These are phyloP conservation scores for Merops nubicus DNA, from an alignment of 2,113 vertebrate genomes.

Conservation along the genomic window DNA sequence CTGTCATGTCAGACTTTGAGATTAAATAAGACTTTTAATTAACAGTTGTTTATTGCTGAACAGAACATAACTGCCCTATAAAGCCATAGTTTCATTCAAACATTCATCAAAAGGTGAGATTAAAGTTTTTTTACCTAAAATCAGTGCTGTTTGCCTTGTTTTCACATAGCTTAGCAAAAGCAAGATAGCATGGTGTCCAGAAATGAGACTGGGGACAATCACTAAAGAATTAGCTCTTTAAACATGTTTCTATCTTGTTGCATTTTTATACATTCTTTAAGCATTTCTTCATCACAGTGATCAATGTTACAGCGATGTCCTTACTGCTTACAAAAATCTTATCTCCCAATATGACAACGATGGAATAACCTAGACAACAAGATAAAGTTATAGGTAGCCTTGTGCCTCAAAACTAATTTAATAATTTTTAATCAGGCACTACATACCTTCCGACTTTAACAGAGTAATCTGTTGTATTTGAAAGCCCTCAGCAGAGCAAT, in stretches of 20 bases:
- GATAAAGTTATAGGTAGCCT: background rate
- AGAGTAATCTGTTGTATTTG: too few relatives aligned
- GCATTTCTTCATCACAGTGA: background rate
- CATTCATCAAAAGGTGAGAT: background rate
- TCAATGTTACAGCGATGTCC: background rate
- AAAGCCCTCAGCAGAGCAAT: background rate
- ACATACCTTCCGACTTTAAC: background rate
- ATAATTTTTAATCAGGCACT: background rate
- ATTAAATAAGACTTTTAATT: background rate
- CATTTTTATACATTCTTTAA: background rate
- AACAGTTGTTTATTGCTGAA: background rate
- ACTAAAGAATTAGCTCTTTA: background rate
- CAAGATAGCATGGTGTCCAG: background rate
- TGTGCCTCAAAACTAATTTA: background rate
- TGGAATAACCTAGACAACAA: background rate
- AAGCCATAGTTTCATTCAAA: background rate
- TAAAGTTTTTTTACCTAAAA: background rate
- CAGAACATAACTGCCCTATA: background rate
- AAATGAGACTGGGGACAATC: background rate
- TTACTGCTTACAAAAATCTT: background rate
- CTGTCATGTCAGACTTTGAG: background rate
- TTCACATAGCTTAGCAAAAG: background rate
- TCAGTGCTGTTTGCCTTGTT: background rate
- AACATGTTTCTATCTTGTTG: background rate
- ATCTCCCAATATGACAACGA: background rate